Base-by-base conservation (phyloP, 2,888 invertebrate species). In the Leptinotarsa haldemani region DNA sequence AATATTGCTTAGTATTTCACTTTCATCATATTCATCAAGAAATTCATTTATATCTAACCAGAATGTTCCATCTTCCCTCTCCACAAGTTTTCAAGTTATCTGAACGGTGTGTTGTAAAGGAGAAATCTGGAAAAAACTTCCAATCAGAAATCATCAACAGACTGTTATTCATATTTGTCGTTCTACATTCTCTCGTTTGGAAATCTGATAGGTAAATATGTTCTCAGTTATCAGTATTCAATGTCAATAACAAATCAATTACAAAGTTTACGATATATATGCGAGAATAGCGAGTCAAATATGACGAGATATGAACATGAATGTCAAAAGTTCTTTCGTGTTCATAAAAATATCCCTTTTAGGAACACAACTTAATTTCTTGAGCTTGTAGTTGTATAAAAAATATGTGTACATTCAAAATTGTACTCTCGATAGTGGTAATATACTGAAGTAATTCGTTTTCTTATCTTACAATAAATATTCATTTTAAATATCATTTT, bases 231-330 rank as follows among this genome's bases (percentile, higher is more conserved):
- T 15, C 40, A n/a, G 16, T 61, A 61, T 61, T 61, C 61, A 61
- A 40, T 61, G 61, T 61, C 61, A 61, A 61, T 61, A n/a, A 16
- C 61, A 61, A 61, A 61, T 40, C 40, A 40, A 61, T 61, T 61
- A 61, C 40, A 9, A 40, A n/a, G 56, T 20, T 56, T 4, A 22
- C 56, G 13, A 56, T 22, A 22, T 12, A 56, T 22, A 22, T 56
- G 15, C 56, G 15, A 56, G 13, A 12, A 25, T 56, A 13, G 15
- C 40, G n/a, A 30, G n/a, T 61, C 30, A 30, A 61, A 61, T 30
- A 61, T 61, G 30, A 30, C 40, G 18, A 61, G 61, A n/a, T 61
- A 61, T 61, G 40, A 61, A 61, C n/a, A 61, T 61, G 61, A 61
- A 61, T 61, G 30, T 30, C 40, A 3, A 30, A 56, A 61, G 30